phyloP scores from a whole-genome alignment of 2,797 vertebrate species.

The Falco novaeseelandiae region DNA sequence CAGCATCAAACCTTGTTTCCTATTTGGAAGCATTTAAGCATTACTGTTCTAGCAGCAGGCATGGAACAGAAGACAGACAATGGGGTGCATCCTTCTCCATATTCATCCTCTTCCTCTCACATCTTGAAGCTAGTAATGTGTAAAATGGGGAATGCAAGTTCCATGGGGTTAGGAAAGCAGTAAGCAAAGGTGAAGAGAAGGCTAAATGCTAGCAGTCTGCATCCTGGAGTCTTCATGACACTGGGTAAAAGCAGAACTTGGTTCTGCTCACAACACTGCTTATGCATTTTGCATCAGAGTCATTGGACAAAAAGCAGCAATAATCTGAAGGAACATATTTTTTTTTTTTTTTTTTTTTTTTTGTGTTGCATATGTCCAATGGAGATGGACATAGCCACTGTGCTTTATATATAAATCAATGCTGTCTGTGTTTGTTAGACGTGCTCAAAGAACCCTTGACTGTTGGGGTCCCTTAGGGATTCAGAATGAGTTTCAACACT shows the following conservation, averaged over 20 bases:
- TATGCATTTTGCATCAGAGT: not conserved
- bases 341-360: not conserved
- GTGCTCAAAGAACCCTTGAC: not conserved
- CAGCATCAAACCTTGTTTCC: not conserved
- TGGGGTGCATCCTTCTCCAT: not conserved
- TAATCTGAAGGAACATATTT: not conserved
- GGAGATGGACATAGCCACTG: not conserved
- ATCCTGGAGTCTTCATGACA: not conserved
- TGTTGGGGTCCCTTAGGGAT: not conserved
- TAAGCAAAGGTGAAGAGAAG: not conserved
- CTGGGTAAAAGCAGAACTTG: not conserved
- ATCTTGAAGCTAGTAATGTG: not conserved
- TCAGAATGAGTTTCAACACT: not conserved
- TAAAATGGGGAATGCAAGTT: not conserved
- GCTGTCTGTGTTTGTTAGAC: not conserved
- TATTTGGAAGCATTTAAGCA: not conserved
- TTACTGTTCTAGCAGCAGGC: not conserved
- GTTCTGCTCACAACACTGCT: not conserved
- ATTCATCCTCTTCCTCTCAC: not conserved
- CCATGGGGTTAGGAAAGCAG: not conserved
- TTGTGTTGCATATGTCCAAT: no score
- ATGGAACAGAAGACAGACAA: fast-evolving
- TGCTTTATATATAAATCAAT: not conserved
- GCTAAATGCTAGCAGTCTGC: not conserved
- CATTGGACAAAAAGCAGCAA: not conserved